A percentile compares a stretch with the other conserved stretches of the same genome.
Conservation (phyloP, 1,140 invertebrate species). For the Drosophila kanapiae region DNA sequence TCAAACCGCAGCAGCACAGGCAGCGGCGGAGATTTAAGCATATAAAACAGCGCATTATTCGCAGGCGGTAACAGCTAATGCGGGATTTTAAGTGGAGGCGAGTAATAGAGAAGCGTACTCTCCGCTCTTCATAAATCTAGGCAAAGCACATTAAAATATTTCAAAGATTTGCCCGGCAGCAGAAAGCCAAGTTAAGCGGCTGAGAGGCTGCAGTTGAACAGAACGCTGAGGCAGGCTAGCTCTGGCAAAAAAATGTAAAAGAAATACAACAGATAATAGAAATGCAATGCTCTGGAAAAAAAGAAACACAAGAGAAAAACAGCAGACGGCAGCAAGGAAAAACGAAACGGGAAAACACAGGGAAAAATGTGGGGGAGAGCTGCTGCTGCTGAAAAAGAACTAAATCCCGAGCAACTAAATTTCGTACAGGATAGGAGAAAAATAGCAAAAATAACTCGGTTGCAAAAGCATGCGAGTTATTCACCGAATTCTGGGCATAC, state of each 20-base stretch:
- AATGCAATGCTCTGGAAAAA: conserved; percentile 45
- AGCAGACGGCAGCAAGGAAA: conserved; percentile 35
- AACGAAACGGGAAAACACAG: conserved; percentile 11
- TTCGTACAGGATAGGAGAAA: conserved; percentile 31
- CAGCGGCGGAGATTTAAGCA: conserved; percentile 38
- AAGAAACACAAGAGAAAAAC: conserved; percentile 18
- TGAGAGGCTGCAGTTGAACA: conserved; percentile 43
- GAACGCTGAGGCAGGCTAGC: conserved; percentile 43
- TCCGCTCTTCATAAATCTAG: conserved; percentile 51
- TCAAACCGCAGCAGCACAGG: conserved; percentile 39
- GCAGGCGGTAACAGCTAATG: conserved; percentile 53
- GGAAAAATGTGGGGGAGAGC: conserved; percentile 27
- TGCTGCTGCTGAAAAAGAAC: conserved; percentile 2
- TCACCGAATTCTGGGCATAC: not conserved
- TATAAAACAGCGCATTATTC: conserved; percentile 61
- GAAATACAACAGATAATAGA: conserved; percentile 51
- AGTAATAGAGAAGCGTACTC: not conserved
- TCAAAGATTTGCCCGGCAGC: conserved; percentile 51
- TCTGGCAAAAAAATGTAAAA: conserved; percentile 31
- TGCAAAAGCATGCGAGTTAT: conserved; percentile 25
- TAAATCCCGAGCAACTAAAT: conserved; percentile 40
- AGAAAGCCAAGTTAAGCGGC: conserved; percentile 36
- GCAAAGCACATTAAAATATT: conserved; percentile 64
- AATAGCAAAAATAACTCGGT: conserved; percentile 37
- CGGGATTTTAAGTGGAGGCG: conserved; percentile 40